A percentile compares a stretch with the other conserved stretches of the same genome.
phyloP scores from a whole-genome alignment of 2,888 invertebrate genomes.

The Andrena marginata region DNA sequence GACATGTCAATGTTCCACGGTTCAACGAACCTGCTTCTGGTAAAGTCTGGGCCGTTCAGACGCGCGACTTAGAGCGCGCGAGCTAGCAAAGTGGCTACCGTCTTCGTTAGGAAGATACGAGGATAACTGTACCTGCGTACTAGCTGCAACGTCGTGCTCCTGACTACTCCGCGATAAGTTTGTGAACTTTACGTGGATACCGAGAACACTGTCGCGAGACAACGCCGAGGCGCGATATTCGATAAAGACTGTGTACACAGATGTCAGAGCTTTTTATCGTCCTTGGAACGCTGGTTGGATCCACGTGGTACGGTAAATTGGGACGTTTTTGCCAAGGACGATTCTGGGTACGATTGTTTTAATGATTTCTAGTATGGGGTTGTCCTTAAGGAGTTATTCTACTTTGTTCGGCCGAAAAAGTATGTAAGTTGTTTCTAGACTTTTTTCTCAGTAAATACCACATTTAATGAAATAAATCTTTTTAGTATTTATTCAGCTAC shows the following conservation, averaged over 20 bases:
- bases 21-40: constrained; percentile 66
- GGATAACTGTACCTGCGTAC: constrained; percentile 51
- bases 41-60: constrained; percentile 66
- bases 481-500: no score
- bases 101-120: constrained; percentile 49
- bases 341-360: no score
- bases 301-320: no score
- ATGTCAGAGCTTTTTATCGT: background rate
- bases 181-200: background rate
- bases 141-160: background rate
- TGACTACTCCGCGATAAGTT: constrained; percentile 8
- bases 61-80: constrained; percentile 26
- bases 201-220: background rate
- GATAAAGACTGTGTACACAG: constrained; percentile 1
- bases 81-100: constrained; percentile 36
- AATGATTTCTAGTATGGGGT: no score
- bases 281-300: no score
- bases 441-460: no score
- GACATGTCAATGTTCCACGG: constrained; percentile 60
- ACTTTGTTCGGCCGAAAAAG: no score
- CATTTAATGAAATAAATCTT: no score
- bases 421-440: no score
- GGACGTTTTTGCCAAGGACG: no score
- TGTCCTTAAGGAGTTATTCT: no score
- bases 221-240: background rate